Conservation (phyloP, 2,888 invertebrate species). For the Trilocha varians region DNA sequence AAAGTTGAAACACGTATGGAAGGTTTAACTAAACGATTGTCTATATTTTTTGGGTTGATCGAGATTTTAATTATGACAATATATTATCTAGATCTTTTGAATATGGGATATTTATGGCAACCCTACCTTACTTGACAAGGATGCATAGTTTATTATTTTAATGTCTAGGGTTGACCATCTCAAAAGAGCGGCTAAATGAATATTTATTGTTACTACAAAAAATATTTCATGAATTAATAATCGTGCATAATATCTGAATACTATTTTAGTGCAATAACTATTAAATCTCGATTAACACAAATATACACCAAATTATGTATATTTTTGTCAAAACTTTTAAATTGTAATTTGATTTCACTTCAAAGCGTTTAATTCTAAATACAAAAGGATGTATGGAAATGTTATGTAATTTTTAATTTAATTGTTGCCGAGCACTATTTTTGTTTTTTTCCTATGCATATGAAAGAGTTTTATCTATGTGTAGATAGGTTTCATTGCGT, state of each 20-base stretch:
- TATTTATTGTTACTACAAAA: no score
- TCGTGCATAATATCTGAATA: no score
- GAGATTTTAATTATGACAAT: background rate
- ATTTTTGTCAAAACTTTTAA: background rate
- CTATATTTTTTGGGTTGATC: background rate
- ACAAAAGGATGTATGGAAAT: constrained; percentile 14
- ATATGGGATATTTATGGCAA: no score
- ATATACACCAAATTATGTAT: background rate
- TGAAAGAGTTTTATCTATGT: constrained; percentile 66
- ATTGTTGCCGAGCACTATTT: constrained; percentile 63
- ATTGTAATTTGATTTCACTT: background rate
- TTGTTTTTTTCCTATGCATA: constrained; percentile 57
- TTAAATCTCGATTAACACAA: background rate
- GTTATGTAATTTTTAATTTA: constrained; percentile 52
- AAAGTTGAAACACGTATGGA: background rate
- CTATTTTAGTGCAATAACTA: no score
- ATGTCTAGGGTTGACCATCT: no score
- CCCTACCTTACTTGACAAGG: no score
- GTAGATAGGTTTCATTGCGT: constrained; percentile 53
- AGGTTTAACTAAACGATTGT: background rate
- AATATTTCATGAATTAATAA: no score
- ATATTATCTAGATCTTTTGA: background rate
- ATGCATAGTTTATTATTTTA: no score
- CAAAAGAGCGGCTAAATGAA: no score
- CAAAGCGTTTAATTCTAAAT: constrained; percentile 4